Percentiles rank a stretch among this genome's conserved stretches.
phyloP scores from a whole-genome alignment of 2,888 invertebrate species.

The Silvanus unidentatus region DNA sequence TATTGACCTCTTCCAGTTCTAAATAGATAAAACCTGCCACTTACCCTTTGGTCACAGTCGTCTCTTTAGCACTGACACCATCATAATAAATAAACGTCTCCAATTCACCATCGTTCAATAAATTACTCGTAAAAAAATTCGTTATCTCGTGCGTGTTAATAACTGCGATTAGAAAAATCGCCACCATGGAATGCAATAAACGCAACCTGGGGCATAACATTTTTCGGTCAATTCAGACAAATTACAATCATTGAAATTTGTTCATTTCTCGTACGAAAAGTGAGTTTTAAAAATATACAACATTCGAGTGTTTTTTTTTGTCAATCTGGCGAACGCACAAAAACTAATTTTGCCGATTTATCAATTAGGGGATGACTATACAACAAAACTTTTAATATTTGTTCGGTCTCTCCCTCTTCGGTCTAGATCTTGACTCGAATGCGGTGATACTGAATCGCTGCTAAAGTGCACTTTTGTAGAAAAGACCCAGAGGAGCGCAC shows the following conservation, averaged over 20 bases:
- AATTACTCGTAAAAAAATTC: constrained; percentile 62
- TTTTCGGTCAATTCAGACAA: constrained; percentile 12
- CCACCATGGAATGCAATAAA: constrained; percentile 34
- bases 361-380: too few relatives aligned
- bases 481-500: constrained; percentile 7
- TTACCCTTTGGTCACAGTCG: constrained; percentile 56
- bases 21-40: constrained; percentile 24
- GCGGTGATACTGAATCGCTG: constrained; percentile 32
- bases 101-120: constrained; percentile 63
- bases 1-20: too few relatives aligned
- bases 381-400: too few relatives aligned
- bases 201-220: constrained; percentile 28
- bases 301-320: too few relatives aligned
- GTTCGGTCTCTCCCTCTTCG: background rate
- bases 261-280: too few relatives aligned
- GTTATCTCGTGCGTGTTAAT: constrained; percentile 37
- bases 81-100: constrained; percentile 60
- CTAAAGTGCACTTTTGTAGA: constrained; percentile 20
- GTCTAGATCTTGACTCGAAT: constrained; percentile 33
- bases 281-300: too few relatives aligned
- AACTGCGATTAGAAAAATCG: constrained; percentile 11
- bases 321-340: too few relatives aligned
- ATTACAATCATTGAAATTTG: too few relatives aligned
- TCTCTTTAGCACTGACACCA: constrained; percentile 63
- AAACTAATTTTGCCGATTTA: too few relatives aligned